Evolutionary conservation across 2,888 invertebrate genomes (phyloP).

Genomic region (Rugalucina vietnamica): DNA sequence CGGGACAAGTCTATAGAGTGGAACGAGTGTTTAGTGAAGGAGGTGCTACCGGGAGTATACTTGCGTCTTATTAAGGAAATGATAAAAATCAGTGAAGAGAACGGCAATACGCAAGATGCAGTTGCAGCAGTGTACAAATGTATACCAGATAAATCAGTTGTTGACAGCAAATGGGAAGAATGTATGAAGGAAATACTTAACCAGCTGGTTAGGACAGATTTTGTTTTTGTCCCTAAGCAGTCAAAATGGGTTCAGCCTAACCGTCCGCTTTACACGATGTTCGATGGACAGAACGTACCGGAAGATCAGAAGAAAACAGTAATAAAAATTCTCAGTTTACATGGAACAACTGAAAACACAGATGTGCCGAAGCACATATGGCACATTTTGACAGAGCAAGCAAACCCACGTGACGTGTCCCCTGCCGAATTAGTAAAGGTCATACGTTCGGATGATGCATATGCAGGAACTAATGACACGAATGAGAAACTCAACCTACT

Average conservation of each 20-base stretch:
- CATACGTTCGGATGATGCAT: not conserved
- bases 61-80: conserved; percentile 54
- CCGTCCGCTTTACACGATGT: not conserved
- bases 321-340: not conserved
- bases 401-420: not conserved
- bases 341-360: not conserved
- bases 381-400: not conserved
- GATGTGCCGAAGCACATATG: conserved; percentile 1
- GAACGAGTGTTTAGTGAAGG: conserved; percentile 76
- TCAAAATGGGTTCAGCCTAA: not conserved
- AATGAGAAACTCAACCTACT: conserved; percentile 41
- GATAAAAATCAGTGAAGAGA: conserved; percentile 21
- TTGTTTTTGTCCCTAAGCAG: not conserved
- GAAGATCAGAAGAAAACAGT: not conserved
- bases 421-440: conserved; percentile 6
- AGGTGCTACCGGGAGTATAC: conserved; percentile 75
- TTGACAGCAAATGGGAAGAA: conserved; percentile 36
- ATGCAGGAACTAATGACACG: conserved; percentile 6
- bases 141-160: conserved; percentile 40
- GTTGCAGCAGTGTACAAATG: conserved; percentile 39
- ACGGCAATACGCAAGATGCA: conserved; percentile 12
- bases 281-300: not conserved
- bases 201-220: not conserved
- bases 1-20: conserved; percentile 74
- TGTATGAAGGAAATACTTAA: conserved; percentile 24